Evolutionary conservation across 2,113 vertebrate genomes (phyloP).

Genomic region (Chroicocephalus ridibundus): DNA sequence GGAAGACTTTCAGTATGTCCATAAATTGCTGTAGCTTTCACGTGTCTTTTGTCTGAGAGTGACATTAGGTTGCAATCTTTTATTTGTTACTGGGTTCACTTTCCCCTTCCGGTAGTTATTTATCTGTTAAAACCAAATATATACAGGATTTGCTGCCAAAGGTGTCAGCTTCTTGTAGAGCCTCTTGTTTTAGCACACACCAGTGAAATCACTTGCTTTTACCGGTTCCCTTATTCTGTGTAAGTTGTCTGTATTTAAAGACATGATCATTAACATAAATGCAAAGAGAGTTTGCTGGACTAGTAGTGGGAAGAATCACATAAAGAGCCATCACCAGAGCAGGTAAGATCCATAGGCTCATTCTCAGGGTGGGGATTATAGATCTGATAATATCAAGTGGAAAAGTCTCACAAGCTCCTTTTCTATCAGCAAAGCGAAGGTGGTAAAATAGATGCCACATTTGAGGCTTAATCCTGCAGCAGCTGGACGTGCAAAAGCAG

Average conservation of each 20-base stretch:
- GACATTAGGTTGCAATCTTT: neutral
- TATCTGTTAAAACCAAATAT: neutral
- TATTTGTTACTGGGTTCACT: neutral
- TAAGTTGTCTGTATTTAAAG: neutral
- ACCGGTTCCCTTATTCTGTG: neutral
- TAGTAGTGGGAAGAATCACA: neutral
- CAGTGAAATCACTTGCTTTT: neutral
- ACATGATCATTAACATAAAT: neutral
- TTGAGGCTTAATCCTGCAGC: neutral
- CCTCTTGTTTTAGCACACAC: neutral
- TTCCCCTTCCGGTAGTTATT: neutral
- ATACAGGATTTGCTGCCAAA: neutral
- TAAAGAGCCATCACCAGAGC: neutral
- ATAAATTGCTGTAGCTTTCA: neutral
- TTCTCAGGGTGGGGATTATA: neutral
- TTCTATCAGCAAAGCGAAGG: neutral
- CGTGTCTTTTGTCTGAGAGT: neutral
- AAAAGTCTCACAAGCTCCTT: neutral
- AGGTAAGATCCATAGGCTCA: neutral
- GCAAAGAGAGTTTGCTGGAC: neutral
- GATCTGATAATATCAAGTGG: neutral
- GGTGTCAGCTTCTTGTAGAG: neutral
- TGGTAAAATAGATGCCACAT: neutral
- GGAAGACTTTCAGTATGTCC: neutral
- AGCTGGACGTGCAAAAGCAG: rapidly evolving